Conservation (phyloP, 1,140 invertebrate genomes). For the Pseudomyrmex sp. region DNA sequence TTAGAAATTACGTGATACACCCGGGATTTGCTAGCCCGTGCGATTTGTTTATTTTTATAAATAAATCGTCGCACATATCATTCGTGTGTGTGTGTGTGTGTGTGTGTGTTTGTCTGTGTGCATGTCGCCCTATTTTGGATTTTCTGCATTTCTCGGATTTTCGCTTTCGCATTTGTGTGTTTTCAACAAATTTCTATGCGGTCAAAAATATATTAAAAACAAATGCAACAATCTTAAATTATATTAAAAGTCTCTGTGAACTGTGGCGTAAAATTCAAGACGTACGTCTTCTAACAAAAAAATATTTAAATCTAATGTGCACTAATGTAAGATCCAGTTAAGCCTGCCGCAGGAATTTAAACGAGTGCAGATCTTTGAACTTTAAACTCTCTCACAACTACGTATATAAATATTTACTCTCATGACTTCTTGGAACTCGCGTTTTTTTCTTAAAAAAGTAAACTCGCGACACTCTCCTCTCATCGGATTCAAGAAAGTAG, state of each 20-base stretch:
- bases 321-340: too few relatives aligned
- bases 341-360: background rate
- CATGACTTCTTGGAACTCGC: background rate
- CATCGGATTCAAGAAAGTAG: background rate
- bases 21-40: slow-evolving; percentile 52
- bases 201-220: too few relatives aligned
- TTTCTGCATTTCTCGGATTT: slow-evolving; percentile 11
- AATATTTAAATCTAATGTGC: too few relatives aligned
- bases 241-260: slow-evolving; percentile 1
- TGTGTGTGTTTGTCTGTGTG: too few relatives aligned
- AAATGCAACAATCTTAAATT: background rate
- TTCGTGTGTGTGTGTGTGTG: too few relatives aligned
- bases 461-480: background rate
- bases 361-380: background rate
- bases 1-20: slow-evolving; percentile 71
- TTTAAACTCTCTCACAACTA: background rate
- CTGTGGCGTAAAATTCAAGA: too few relatives aligned
- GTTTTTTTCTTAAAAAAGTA: background rate
- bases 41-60: slow-evolving; percentile 59
- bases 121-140: background rate
- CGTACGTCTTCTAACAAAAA: too few relatives aligned
- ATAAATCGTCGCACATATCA: slow-evolving; percentile 14
- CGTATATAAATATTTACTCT: background rate
- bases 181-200: background rate
- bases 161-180: background rate